A percentile compares a stretch with the other conserved stretches of the same genome.
Conservation (phyloP, 1,140 invertebrate genomes). For the Adoxophyes honmai region DNA sequence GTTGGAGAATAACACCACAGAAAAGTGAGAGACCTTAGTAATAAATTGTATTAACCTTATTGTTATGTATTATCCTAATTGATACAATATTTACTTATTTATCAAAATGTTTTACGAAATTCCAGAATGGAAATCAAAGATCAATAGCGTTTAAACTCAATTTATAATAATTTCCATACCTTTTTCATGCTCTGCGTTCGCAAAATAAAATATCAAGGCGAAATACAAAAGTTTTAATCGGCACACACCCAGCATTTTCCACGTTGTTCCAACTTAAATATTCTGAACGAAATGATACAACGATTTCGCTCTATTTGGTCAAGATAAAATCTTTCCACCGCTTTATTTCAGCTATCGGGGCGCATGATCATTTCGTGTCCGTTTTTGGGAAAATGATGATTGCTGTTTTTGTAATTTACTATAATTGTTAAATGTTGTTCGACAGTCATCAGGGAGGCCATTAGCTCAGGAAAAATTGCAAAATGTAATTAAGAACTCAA, state of each 20-base stretch:
- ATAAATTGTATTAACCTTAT: no score
- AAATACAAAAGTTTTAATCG: constrained; percentile 17
- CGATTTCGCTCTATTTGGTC: constrained; percentile 24
- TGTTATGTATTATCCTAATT: no score
- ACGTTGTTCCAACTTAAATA: constrained; percentile 30
- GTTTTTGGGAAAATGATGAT: constrained; percentile 7
- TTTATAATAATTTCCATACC: no score
- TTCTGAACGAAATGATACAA: constrained; percentile 27
- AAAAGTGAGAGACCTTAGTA: no score
- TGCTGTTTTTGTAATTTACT: constrained; percentile 6
- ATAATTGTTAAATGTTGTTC: not conserved
- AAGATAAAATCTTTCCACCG: constrained; percentile 8
- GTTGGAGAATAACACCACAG: no score
- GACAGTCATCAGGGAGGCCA: not conserved
- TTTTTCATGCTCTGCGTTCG: constrained; percentile 17
- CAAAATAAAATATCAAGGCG: not conserved
- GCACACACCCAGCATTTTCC: constrained; percentile 21
- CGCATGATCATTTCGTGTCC: not conserved
- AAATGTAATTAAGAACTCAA: no score
- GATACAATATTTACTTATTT: no score
- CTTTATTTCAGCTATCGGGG: constrained; percentile 1
- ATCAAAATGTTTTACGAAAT: no score
- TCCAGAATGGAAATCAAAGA: no score
- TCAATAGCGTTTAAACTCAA: no score
- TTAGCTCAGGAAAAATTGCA: no score